Evolutionary conservation across 2,888 invertebrate genomes (phyloP).

Genomic region (Onthophagus sagittarius): DNA sequence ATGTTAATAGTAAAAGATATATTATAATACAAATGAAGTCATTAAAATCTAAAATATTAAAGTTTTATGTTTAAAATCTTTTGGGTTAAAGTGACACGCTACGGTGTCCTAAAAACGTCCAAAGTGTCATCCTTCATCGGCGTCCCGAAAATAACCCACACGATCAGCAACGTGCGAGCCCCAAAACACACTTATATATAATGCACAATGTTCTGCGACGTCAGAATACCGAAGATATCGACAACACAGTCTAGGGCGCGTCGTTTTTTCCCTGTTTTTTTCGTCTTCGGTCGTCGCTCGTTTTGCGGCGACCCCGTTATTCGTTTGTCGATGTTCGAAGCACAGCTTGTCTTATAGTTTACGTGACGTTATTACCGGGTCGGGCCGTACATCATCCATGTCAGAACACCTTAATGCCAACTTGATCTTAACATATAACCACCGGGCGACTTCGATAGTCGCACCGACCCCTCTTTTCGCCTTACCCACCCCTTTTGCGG

Average conservation of each 20-base stretch:
- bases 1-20: no score
- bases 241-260: not conserved
- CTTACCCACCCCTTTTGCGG: not conserved
- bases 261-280: not conserved
- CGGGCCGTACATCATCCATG: slow-evolving; percentile 34
- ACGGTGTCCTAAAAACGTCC: no score
- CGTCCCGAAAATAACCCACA: not conserved
- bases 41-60: no score
- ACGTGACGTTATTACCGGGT: slow-evolving; percentile 36
- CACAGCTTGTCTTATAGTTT: slow-evolving; percentile 34
- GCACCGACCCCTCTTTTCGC: not conserved
- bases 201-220: not conserved
- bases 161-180: not conserved
- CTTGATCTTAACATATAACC: slow-evolving; percentile 27
- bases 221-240: not conserved
- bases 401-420: slow-evolving; percentile 30
- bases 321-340: not conserved
- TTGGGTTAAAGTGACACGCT: no score
- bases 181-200: not conserved
- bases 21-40: no score
- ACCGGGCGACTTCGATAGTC: slow-evolving; percentile 18
- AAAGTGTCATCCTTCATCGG: not conserved
- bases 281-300: not conserved
- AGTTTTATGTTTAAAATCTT: no score
- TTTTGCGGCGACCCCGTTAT: not conserved